phyloP scores from a whole-genome alignment of 2,888 invertebrate species.

The Limulus polyphemus region DNA sequence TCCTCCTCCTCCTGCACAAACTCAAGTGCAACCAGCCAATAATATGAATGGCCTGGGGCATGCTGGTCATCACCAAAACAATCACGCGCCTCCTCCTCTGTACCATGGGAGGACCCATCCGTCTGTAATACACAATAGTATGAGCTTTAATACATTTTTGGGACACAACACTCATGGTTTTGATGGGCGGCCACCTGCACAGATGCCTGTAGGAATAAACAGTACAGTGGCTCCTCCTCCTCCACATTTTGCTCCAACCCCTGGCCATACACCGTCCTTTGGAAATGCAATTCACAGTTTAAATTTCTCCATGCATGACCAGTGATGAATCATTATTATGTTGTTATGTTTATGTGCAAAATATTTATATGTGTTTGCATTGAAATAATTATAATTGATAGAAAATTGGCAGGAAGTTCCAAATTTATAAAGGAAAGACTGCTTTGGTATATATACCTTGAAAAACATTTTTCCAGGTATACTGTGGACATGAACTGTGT shows the following conservation, averaged over 20 bases:
- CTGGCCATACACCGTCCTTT: conserved; percentile 27
- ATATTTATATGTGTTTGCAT: too few species aligned
- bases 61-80: conserved; percentile 6
- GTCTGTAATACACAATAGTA: conserved; percentile 32
- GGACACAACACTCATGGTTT: conserved; percentile 36
- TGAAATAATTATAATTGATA: too few species aligned
- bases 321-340: too few species aligned
- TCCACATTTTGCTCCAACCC: conserved; percentile 28
- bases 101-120: conserved; percentile 32
- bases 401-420: too few species aligned
- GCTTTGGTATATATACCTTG: too few species aligned
- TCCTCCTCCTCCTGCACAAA: neutral
- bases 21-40: neutral
- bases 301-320: conserved; percentile 35
- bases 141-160: conserved; percentile 33
- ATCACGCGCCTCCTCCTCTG: conserved; percentile 30
- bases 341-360: too few species aligned
- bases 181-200: conserved; percentile 29
- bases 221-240: conserved; percentile 34
- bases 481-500: too few species aligned
- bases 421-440: too few species aligned
- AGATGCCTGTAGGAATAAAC: conserved; percentile 28
- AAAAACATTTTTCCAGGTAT: too few species aligned
- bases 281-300: conserved; percentile 34
- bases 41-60: neutral